Evolutionary conservation across 1,140 invertebrate species (phyloP).

Genomic region (Drosophila virilis): DNA sequence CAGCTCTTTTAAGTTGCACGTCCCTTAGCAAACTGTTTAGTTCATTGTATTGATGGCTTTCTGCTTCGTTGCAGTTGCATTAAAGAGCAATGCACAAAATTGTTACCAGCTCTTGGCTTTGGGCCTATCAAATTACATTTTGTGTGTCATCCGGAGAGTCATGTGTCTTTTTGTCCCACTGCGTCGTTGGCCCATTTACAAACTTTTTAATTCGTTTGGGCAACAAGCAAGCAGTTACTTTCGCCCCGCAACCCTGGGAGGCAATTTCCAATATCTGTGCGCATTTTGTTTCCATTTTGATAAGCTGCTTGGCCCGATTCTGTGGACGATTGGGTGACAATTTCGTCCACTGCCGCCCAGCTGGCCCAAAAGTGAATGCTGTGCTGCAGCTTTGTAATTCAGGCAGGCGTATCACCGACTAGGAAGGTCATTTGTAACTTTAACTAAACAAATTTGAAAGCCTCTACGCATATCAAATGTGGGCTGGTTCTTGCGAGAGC

Average conservation of each 20-base stretch:
- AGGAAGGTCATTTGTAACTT: slow-evolving; percentile 78
- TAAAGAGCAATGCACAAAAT: not conserved
- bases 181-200: slow-evolving; percentile 41
- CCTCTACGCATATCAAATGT: slow-evolving; percentile 67
- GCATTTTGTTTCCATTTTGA: slow-evolving; percentile 50
- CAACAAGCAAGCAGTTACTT: not conserved
- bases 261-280: slow-evolving; percentile 71
- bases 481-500: slow-evolving; percentile 64
- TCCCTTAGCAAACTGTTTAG: not conserved
- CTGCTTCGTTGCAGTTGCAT: not conserved
- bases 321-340: slow-evolving; percentile 49
- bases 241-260: slow-evolving; percentile 16
- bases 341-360: not conserved
- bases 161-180: not conserved
- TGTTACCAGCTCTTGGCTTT: not conserved
- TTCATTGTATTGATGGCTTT: not conserved
- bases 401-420: slow-evolving; percentile 49
- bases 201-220: slow-evolving; percentile 60
- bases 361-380: slow-evolving; percentile 70
- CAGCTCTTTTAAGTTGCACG: not conserved
- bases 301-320: slow-evolving; percentile 14
- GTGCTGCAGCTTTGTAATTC: slow-evolving; percentile 40
- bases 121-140: slow-evolving; percentile 1
- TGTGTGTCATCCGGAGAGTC: not conserved
- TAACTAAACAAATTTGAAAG: slow-evolving; percentile 83